Base-by-base conservation (phyloP, 2,888 invertebrate species). In the Odontomyia ornata region DNA sequence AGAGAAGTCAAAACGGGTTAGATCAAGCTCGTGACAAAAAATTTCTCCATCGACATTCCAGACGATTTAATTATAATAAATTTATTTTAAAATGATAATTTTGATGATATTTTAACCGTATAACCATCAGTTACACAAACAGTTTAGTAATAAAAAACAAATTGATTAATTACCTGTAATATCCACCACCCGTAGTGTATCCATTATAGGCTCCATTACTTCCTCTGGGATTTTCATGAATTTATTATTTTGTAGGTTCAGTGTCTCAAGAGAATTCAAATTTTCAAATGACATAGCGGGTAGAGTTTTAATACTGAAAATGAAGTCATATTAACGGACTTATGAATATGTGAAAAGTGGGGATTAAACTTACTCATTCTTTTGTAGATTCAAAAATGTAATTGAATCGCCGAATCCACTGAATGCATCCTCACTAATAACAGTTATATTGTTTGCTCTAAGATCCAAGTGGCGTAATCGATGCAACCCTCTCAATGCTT, bases 331-430 rank as follows among this genome's bases (percentile, higher is more conserved):
- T 36, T 65, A 28, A 9, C 11, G 13, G 23, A 27, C 13, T 2
- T 18, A 65, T 62, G 11, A 13, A 62, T 62, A 13, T 62, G 7
- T 27, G 18, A 62, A 30, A 56, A 56, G 9, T 96, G 43, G 46
- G 47, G 28, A 30, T 25, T 77, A 71, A 76, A 88, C 92, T 93
- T 89, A 96, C 96, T 93, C 93, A 85, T 96, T 96, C 86, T 96
- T 96, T 84, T 96, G 95, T 80, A 97, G 88, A 85, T 95, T 95
- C 30, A 97, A 90, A 87, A 96, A 96, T n/a, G 96, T 96, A 80
- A 97, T 93, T 30, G 95, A 95, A 85, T 95, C 95, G 27, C 96
- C 96, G 83, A 93, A 97, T 67, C 95, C 94, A 7, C 92, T 91
- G 85, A 96, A 96, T 1, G 95, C 95, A 83, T 96, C 95, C 81